Base-by-base conservation (phyloP, 2,113 vertebrate species). In the Montifringilla adamsi region DNA sequence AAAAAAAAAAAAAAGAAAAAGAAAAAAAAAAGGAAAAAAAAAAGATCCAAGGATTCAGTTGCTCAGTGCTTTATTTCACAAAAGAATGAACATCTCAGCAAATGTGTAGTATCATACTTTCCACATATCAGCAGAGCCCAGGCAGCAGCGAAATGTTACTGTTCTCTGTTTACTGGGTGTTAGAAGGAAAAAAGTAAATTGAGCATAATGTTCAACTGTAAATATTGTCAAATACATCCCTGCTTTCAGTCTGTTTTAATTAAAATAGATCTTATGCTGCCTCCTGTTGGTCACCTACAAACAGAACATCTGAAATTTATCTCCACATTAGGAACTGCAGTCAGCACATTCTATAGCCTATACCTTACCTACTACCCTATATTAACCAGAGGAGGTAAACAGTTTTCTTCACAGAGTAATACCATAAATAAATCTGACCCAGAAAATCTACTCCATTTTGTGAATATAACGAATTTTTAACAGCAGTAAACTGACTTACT, bases 1-100 rank as follows among this genome's bases (percentile, higher is more conserved):
- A 41, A 53, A 53, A 18, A 20, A 76, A 44, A 77, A 31, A 56
- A 50, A 52, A 37, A 10, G 9, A 77, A 31, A 56, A 46, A 52
- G 9, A 10, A 37, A 74, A 31, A 55, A 37, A 60, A 39, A 15
- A 13, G 79, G n/a, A 68, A 35, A 49, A 44, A 35, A 76, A 26
- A 14, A 30, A 94, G 47, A 73, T 30, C 4, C 1, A 16, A 86
- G 14, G 44, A 66, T 69, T 95, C 52, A 73, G 55, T 83, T 95
- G 77, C 68, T 96, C 24, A 8, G 59, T 96, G 85, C 70, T 93
- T 97, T 97, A 97, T 97, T 97, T 93, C 88, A 77, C 69, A 66
- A 24, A 89, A 90, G 79, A 94, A 94, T 64, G 16, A 95, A 95
- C 85, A 97, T 95, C 53, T 89, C 2, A 1, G 87, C 87, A 88